Percentiles rank a stretch among this genome's conserved stretches.
Evolutionary conservation across 2,888 invertebrate species (phyloP).

Genomic region (Eueremaeus valkanovi): DNA sequence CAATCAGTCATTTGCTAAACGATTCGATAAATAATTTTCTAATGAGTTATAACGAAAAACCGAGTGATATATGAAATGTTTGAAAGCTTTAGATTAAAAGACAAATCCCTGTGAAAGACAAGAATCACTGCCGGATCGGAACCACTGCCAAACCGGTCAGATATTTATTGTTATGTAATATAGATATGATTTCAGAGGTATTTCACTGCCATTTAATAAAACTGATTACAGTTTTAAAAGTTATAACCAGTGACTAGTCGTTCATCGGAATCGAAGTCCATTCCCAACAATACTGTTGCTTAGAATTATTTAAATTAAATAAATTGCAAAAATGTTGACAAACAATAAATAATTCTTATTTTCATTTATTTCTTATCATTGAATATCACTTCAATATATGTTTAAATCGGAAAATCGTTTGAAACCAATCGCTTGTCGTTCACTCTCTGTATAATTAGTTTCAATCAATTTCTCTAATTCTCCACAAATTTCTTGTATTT

Average conservation of each 20-base stretch:
- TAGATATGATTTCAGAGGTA: slow-evolving; percentile 16
- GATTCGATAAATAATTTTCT: background rate
- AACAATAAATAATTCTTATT: background rate
- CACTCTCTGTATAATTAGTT: slow-evolving; percentile 72
- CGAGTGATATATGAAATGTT: slow-evolving; percentile 26
- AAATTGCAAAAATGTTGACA: slow-evolving; percentile 17
- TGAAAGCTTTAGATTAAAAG: background rate
- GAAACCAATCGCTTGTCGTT: slow-evolving; percentile 45
- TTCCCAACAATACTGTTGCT: slow-evolving; percentile 33
- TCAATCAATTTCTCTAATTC: slow-evolving; percentile 56
- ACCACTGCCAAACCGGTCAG: slow-evolving; percentile 33
- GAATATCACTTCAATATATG: background rate
- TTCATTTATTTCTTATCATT: background rate
- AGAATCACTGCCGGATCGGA: slow-evolving; percentile 10
- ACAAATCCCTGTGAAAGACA: slow-evolving; percentile 17
- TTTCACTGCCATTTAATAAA: slow-evolving; percentile 33
- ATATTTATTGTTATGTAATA: slow-evolving; percentile 37
- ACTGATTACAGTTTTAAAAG: background rate
- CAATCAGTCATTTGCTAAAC: background rate
- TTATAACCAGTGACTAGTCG: slow-evolving; percentile 20
- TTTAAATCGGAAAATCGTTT: no score
- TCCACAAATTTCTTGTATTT: slow-evolving; percentile 1
- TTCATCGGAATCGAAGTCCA: slow-evolving; percentile 18
- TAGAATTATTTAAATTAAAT: slow-evolving; percentile 8
- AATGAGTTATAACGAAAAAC: background rate